A percentile compares a stretch with the other conserved stretches of the same genome.
Evolutionary conservation across 2,888 invertebrate genomes (phyloP).

Genomic region (Sesia apiformis): DNA sequence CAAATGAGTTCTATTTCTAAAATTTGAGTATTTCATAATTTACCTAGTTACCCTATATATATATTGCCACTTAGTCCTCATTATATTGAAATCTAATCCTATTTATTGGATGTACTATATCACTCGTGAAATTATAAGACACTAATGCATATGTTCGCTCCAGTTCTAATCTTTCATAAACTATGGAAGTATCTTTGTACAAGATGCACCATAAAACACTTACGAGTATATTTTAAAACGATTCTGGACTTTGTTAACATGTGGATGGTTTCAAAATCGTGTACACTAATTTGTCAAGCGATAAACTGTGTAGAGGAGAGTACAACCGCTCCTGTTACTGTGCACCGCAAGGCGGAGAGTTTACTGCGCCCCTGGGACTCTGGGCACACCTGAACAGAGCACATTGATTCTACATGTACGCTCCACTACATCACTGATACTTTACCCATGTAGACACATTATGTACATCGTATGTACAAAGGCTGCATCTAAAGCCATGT

Average conservation of each 20-base stretch:
- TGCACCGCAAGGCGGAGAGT: conserved; percentile 27
- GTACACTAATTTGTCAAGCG: neutral
- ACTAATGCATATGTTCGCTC: neutral
- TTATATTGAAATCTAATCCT: no score
- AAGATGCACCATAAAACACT: neutral
- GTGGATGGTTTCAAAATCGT: neutral
- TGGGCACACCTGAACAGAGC: conserved; percentile 34
- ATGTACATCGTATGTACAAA: neutral
- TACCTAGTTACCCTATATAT: no score
- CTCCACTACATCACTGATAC: neutral
- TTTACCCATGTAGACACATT: conserved; percentile 1
- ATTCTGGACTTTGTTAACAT: neutral
- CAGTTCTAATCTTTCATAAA: neutral
- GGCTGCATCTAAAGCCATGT: no score
- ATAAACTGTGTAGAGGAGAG: neutral
- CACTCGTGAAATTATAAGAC: no score
- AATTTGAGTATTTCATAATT: no score
- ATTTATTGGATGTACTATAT: no score
- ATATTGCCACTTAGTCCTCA: no score
- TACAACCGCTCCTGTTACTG: neutral
- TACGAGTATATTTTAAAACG: no score
- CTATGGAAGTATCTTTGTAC: neutral
- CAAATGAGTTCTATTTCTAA: no score
- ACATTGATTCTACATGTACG: conserved; percentile 33
- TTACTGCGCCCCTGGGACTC: conserved; percentile 38